phyloP scores from a whole-genome alignment of 2,113 vertebrate genomes.

The Coryphaenoides rupestris region DNA sequence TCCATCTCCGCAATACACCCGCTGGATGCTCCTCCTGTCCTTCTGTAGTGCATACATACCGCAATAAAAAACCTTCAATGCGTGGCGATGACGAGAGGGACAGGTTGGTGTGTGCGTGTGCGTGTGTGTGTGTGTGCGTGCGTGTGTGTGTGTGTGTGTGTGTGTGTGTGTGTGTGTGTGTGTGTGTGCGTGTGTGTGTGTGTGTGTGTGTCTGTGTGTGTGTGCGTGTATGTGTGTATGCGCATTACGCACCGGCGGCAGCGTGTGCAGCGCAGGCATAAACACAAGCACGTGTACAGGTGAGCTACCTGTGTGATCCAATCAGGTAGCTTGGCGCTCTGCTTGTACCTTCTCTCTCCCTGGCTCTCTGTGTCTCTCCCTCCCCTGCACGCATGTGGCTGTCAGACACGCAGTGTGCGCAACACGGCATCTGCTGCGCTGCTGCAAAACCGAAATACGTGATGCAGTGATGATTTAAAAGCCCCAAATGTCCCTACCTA shows the following conservation, averaged over 20 bases:
- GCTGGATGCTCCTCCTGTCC: conserved; percentile 3
- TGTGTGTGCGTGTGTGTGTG: background rate
- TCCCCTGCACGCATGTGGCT: no score
- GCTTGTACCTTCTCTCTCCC: background rate
- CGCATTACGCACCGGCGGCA: no score
- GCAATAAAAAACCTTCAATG: background rate
- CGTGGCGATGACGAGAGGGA: background rate
- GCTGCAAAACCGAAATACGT: no score
- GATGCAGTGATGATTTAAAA: no score
- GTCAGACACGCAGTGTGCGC: no score
- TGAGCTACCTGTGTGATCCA: conserved; percentile 52
- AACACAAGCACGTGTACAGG: conserved; percentile 52
- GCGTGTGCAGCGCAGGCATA: background rate
- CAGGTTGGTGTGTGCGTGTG: no score
- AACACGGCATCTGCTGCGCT: no score
- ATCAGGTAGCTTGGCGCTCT: conserved; percentile 24
- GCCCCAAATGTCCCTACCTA: no score
- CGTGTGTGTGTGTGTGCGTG: no score
- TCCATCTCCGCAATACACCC: background rate
- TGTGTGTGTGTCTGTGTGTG: background rate
- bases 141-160: no score
- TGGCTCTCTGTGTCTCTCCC: background rate
- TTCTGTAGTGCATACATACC: conserved; percentile 3
- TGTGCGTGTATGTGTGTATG: no score
- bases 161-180: background rate